phyloP scores from a whole-genome alignment of 2,113 vertebrate species.

The Psammodynastes pulverulentus region DNA sequence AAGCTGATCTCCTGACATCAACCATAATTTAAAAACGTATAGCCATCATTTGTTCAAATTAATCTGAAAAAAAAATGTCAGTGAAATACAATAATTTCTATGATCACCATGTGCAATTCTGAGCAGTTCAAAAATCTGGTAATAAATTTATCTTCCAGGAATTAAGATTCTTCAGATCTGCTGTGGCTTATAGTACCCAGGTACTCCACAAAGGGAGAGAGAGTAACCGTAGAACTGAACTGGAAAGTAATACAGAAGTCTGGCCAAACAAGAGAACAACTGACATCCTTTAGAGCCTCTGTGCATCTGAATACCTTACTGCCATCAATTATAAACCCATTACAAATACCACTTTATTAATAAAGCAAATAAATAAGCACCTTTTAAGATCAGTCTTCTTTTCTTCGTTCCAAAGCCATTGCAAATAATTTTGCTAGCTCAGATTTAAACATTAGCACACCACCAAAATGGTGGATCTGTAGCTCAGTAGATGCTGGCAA shows the following conservation, averaged over 20 bases:
- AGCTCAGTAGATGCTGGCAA: neutral
- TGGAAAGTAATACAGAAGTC: neutral
- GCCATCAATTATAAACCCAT: neutral
- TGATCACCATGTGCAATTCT: neutral
- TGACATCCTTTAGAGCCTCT: neutral
- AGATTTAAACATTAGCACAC: neutral
- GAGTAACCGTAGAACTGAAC: neutral
- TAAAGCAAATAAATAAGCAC: neutral
- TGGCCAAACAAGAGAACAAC: neutral
- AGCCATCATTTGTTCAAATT: neutral
- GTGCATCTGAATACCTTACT: neutral
- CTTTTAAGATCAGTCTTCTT: neutral
- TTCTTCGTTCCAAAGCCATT: neutral
- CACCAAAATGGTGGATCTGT: neutral
- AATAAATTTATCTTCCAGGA: neutral
- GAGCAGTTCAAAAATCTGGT: neutral
- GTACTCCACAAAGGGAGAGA: too few relatives aligned
- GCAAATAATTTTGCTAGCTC: neutral
- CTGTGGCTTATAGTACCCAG: neutral
- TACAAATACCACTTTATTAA: neutral
- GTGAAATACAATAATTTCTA: neutral
- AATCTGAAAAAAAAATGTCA: neutral
- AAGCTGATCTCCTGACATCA: constrained; percentile 27
- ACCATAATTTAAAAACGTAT: neutral
- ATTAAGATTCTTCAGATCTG: neutral